phyloP scores from a whole-genome alignment of 2,113 vertebrate species.

The Oncorhynchus kisutch region DNA sequence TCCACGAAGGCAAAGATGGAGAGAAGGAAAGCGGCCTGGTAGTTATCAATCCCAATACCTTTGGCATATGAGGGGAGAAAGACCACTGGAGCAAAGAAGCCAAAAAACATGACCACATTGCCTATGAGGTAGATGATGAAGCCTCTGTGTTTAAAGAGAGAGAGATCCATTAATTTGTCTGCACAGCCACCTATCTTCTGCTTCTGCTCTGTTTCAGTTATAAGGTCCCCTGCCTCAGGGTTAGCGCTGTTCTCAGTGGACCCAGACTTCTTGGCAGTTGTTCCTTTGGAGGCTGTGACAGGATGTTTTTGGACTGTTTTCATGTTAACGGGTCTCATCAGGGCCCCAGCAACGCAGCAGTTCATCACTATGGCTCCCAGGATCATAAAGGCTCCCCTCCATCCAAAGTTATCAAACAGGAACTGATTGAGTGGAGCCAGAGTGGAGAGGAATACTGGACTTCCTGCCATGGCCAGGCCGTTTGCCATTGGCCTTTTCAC shows the following conservation, averaged over 20 bases:
- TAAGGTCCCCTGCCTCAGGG: background rate
- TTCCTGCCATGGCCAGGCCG: slow-evolving; percentile 80
- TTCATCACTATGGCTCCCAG: slow-evolving; percentile 76
- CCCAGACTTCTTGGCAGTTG: slow-evolving; percentile 14
- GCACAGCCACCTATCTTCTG: slow-evolving; percentile 54
- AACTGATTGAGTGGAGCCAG: slow-evolving; percentile 82
- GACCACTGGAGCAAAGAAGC: slow-evolving; percentile 80
- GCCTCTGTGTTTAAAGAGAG: slow-evolving; percentile 79
- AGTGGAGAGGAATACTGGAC: slow-evolving; percentile 76
- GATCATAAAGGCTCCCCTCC: slow-evolving; percentile 82
- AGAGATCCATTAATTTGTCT: slow-evolving; percentile 73
- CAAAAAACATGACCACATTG: slow-evolving; percentile 81
- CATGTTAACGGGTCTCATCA: slow-evolving; percentile 78
- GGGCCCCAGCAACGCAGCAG: slow-evolving; percentile 79
- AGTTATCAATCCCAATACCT: slow-evolving; percentile 75
- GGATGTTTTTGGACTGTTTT: background rate
- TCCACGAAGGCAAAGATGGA: slow-evolving; percentile 76
- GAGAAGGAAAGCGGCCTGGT: slow-evolving; percentile 78
- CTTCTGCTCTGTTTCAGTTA: slow-evolving; percentile 29
- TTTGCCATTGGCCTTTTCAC: slow-evolving; percentile 78
- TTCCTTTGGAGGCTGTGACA: slow-evolving; percentile 18
- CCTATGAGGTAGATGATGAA: slow-evolving; percentile 82
- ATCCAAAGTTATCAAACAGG: slow-evolving; percentile 80
- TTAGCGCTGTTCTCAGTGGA: background rate
- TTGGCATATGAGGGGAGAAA: slow-evolving; percentile 83